Base-by-base conservation (phyloP, 2,888 invertebrate genomes). In the Keiferia lycopersicella region DNA sequence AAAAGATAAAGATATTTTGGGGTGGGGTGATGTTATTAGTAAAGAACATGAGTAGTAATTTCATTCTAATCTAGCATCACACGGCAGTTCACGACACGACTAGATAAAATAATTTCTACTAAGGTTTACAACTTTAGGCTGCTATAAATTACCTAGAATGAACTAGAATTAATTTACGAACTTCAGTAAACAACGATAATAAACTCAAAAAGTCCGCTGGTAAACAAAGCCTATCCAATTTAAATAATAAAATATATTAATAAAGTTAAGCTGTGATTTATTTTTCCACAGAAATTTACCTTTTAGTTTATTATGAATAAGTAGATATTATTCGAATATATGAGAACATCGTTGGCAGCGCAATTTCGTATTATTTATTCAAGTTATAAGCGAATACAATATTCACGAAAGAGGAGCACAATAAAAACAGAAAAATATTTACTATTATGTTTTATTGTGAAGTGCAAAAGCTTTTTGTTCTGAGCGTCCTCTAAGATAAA, bases 371-470 rank as follows among this genome's bases (percentile, higher is more conserved):
- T 45, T 53, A 26, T 26, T 26, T 22, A 53, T 26, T 45, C 45
- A 45, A 16, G 16, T 16, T 53, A 22, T 20, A 53, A 53, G 22
- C 26, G 10, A 11, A 53, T 22, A 20, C 22, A 53, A 53, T 53
- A 22, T 53, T 10, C 53, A 53, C 22, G 26, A 53, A 26, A 22
- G 26, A 51, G 20, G 18, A 22, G 22, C 18, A 53, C 20, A 4
- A 53, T 53, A 53, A 53, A 51, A 53, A 53, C 51, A 53, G 11
- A 53, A 53, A 11, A 12, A 22, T 26, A 53, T 53, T 53, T 53
- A 26, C 53, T 51, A 14, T 30, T 4, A 56, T 30, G n/a, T 20
- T 51, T 22, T 51, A 16, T 12, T 26, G 56, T 12, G 4, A 56
- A 56, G 26, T 56, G 2, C n/a, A 30, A 30, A n/a, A 56, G 30